phyloP scores from a whole-genome alignment of 1,140 invertebrate genomes.

The Sycophaga agraensis region DNA sequence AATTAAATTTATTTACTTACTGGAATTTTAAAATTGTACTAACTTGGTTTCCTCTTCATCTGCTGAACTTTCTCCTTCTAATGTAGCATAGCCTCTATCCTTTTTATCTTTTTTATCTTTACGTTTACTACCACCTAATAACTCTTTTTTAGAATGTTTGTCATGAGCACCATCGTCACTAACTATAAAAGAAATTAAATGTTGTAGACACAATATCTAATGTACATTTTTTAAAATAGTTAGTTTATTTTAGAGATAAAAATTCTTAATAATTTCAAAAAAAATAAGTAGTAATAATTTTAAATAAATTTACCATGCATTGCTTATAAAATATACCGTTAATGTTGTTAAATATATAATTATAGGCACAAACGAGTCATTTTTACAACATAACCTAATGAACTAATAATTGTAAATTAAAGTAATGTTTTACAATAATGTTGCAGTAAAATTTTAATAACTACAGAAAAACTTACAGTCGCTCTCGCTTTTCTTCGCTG shows the following conservation, averaged over 20 bases:
- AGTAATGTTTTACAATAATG: constrained; percentile 13
- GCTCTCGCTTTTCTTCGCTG: constrained; percentile 75
- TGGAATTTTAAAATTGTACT: constrained; percentile 24
- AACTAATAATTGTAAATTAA: constrained; percentile 22
- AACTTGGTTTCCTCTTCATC: constrained; percentile 90
- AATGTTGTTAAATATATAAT: constrained; percentile 16
- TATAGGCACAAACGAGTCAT: constrained; percentile 13
- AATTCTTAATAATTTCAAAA: not conserved
- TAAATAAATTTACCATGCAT: constrained; percentile 21
- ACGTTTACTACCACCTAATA: constrained; percentile 68
- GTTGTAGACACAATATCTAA: not conserved
- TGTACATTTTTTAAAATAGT: not conserved
- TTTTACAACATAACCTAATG: constrained; percentile 28
- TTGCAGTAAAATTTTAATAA: not conserved
- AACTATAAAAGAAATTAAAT: constrained; percentile 55
- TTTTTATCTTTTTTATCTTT: constrained; percentile 86
- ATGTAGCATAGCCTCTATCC: constrained; percentile 83
- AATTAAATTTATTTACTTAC: not conserved
- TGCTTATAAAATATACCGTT: constrained; percentile 19
- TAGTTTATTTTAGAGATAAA: constrained; percentile 23
- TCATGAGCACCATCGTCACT: constrained; percentile 75
- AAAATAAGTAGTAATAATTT: constrained; percentile 9
- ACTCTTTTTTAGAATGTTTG: constrained; percentile 74
- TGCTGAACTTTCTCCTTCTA: constrained; percentile 90
- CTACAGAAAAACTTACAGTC: constrained; percentile 68